Conservation (phyloP, 30 jellyfish, hydroid and myxozoan genomes). For the Aurelia coerulea region DNA sequence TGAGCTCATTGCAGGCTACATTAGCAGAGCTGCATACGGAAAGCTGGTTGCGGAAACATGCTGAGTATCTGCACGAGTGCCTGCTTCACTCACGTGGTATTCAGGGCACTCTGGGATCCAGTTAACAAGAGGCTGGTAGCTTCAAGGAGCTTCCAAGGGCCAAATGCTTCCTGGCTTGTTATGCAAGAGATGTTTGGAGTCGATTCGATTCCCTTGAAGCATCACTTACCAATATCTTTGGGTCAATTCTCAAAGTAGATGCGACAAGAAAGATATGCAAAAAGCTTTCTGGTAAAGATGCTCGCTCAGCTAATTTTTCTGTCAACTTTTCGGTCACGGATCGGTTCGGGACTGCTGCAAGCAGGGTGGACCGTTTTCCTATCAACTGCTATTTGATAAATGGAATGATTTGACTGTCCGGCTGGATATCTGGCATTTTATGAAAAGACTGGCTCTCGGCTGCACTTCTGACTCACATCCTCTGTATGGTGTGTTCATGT, state of each 20-base stretch:
- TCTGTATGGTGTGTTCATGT: slow-evolving; percentile 36
- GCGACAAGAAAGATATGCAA: slow-evolving; percentile 58
- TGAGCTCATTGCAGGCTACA: slow-evolving; percentile 43
- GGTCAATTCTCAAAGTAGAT: slow-evolving; percentile 54
- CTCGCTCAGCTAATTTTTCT: slow-evolving; percentile 43
- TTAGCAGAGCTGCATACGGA: slow-evolving; percentile 54
- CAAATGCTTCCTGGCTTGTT: slow-evolving; percentile 51
- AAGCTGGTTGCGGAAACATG: slow-evolving; percentile 21
- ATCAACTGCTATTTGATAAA: slow-evolving; percentile 7
- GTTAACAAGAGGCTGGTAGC: slow-evolving; percentile 1
- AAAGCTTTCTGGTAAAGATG: slow-evolving; percentile 68
- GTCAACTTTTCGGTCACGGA: slow-evolving; percentile 64
- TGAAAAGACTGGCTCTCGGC: slow-evolving; percentile 35
- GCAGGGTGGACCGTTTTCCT: slow-evolving; percentile 12
- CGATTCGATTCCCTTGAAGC: slow-evolving; percentile 35
- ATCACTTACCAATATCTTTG: slow-evolving; percentile 35
- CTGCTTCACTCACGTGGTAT: not conserved
- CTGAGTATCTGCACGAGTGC: slow-evolving; percentile 57
- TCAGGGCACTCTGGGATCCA: not conserved
- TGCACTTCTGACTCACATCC: slow-evolving; percentile 56
- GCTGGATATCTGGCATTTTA: slow-evolving; percentile 59
- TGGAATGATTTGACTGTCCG: slow-evolving; percentile 7
- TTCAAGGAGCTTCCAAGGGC: slow-evolving; percentile 29
- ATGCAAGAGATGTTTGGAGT: slow-evolving; percentile 64
- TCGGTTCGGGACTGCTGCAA: slow-evolving; percentile 71